Conservation (phyloP, 2,113 vertebrate genomes). For the Lepus americanus region DNA sequence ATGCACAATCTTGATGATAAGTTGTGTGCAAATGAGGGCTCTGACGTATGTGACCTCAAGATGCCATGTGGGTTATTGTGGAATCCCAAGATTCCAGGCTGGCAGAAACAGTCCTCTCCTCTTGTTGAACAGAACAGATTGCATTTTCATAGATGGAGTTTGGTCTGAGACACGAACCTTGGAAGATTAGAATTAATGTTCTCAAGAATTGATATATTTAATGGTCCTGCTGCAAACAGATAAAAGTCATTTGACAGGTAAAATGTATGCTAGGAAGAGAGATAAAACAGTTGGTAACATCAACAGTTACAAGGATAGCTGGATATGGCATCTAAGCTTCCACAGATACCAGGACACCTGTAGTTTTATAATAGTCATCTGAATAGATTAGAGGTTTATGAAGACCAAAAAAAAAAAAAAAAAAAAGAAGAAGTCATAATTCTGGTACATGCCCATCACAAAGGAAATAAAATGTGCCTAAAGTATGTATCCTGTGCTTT, state of each 20-base stretch:
- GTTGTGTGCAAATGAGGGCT: neutral
- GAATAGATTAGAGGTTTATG: neutral
- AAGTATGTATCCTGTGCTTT: neutral
- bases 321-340: neutral
- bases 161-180: neutral
- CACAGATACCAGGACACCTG: accelerated
- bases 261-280: neutral
- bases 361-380: neutral
- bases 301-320: neutral
- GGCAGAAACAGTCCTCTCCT: accelerated
- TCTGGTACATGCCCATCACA: neutral
- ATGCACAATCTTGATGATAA: neutral
- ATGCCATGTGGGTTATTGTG: neutral
- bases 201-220: neutral
- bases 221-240: neutral
- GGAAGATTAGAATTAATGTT: neutral
- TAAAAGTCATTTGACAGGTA: neutral
- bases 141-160: neutral
- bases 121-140: neutral
- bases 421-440: neutral
- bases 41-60: neutral
- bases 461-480: neutral
- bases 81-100: neutral
- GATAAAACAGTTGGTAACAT: too few species aligned
- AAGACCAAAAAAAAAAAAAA: neutral